A percentile compares a stretch with the other conserved stretches of the same genome.
Conservation (phyloP, 2,888 invertebrate species). For the Tiliacea aurago region DNA sequence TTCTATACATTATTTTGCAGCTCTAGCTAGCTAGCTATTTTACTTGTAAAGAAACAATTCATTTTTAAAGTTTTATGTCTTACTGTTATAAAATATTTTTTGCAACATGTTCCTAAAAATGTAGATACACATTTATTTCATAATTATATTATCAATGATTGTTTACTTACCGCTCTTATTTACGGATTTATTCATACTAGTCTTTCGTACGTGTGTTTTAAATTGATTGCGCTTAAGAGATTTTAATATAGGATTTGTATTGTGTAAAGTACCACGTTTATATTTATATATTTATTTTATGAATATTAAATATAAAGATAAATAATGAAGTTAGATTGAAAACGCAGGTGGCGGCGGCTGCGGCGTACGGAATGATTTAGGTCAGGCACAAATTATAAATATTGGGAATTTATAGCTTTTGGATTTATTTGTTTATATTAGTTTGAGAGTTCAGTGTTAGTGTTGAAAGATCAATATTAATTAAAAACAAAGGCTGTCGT, state of each 20-base stretch:
- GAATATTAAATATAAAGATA: slow-evolving; percentile 27
- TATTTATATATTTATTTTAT: slow-evolving; percentile 54
- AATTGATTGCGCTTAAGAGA: slow-evolving; percentile 47
- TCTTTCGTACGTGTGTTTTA: slow-evolving; percentile 66
- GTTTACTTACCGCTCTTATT: slow-evolving; percentile 57
- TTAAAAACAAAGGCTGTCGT: slow-evolving; percentile 81
- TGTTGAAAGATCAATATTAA: slow-evolving; percentile 68
- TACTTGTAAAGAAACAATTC: slow-evolving; percentile 15
- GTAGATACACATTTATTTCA: slow-evolving; percentile 48
- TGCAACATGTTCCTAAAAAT: slow-evolving; percentile 65
- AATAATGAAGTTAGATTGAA: slow-evolving; percentile 27
- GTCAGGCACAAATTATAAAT: slow-evolving; percentile 50
- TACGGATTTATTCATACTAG: slow-evolving; percentile 71
- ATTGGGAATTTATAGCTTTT: slow-evolving; percentile 55
- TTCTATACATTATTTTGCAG: slow-evolving; percentile 51
- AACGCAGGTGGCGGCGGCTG: slow-evolving; percentile 1
- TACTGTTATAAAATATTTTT: slow-evolving; percentile 26
- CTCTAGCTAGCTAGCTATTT: slow-evolving; percentile 36
- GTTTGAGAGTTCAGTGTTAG: slow-evolving; percentile 73
- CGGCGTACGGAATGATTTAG: slow-evolving; percentile 20
- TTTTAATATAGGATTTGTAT: slow-evolving; percentile 51
- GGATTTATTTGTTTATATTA: slow-evolving; percentile 60
- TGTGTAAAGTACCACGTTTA: slow-evolving; percentile 46
- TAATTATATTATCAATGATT: slow-evolving; percentile 29
- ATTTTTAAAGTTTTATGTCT: slow-evolving; percentile 13